Conservation (phyloP, 2,797 vertebrate genomes). For the Salmo trutta region DNA sequence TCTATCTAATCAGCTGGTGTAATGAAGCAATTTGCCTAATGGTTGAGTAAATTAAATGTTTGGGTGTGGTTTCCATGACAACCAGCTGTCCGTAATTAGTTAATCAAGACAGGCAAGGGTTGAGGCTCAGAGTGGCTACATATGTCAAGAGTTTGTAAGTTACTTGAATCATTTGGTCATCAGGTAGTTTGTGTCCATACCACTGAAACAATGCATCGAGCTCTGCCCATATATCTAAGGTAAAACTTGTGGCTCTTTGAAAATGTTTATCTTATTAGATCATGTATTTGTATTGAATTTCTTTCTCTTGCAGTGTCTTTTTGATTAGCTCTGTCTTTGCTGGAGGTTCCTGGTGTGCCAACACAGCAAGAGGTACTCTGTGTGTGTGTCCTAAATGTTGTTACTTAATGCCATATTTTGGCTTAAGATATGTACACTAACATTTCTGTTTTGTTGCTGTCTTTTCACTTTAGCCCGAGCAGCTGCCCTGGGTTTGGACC, state of each 20-base stretch:
- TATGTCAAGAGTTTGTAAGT: slow-evolving; percentile 32
- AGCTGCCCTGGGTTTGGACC: slow-evolving; percentile 58
- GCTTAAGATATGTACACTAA: background rate
- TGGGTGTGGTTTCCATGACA: slow-evolving; percentile 68
- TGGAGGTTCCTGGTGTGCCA: slow-evolving; percentile 67
- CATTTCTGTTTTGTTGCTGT: background rate
- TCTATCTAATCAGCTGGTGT: slow-evolving; percentile 50
- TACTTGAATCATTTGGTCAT: slow-evolving; percentile 17
- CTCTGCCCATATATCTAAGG: slow-evolving; percentile 49
- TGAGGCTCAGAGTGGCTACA: slow-evolving; percentile 34
- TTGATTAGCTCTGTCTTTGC: slow-evolving; percentile 54
- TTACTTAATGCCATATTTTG: background rate
- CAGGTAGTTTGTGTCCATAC: slow-evolving; percentile 18
- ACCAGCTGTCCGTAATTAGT: slow-evolving; percentile 73
- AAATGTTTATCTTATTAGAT: background rate
- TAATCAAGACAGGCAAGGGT: slow-evolving; percentile 52
- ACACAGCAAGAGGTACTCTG: slow-evolving; percentile 65
- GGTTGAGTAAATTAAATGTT: slow-evolving; percentile 49
- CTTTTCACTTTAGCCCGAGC: slow-evolving; percentile 47
- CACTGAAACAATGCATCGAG: slow-evolving; percentile 38
- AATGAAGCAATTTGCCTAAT: slow-evolving; percentile 58
- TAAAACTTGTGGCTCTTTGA: slow-evolving; percentile 9
- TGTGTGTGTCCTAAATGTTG: background rate
- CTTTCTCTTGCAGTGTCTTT: slow-evolving; percentile 40
- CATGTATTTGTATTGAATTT: slow-evolving; percentile 15